These are phyloP conservation scores for Sebastes hubbsi DNA, from an alignment of 2,797 vertebrate genomes.

Conservation along the genomic window DNA sequence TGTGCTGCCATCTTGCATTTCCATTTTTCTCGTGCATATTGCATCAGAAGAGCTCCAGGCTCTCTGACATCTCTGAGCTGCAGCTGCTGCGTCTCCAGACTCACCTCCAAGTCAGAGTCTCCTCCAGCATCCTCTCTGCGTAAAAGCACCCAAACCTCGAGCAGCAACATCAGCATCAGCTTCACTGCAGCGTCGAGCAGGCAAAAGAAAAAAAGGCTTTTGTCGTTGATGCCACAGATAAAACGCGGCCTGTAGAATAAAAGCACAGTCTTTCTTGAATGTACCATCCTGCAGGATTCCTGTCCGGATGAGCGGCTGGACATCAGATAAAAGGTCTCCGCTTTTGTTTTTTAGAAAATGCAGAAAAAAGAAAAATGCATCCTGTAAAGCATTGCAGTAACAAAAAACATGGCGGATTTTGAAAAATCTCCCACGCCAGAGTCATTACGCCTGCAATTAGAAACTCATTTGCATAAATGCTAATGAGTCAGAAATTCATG, in stretches of 20 bases:
- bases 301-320: constrained; percentile 23
- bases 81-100: constrained; percentile 10
- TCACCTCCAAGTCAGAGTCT: constrained; percentile 40
- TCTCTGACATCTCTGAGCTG: background rate
- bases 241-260: constrained; percentile 28
- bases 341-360: constrained; percentile 30
- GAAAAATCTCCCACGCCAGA: constrained; percentile 78
- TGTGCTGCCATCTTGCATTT: constrained; percentile 54
- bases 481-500: constrained; percentile 79
- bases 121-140: constrained; percentile 17
- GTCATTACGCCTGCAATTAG: constrained; percentile 86
- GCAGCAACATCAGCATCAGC: background rate
- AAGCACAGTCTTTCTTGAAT: background rate
- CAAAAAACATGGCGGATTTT: constrained; percentile 76
- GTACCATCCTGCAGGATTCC: constrained; percentile 21
- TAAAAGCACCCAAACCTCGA: background rate
- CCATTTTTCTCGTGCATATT: background rate
- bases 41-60: constrained; percentile 20
- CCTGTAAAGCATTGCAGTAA: constrained; percentile 51
- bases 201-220: background rate
- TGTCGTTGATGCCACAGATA: constrained; percentile 12
- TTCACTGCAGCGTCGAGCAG: background rate
- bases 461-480: constrained; percentile 86
- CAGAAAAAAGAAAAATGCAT: constrained; percentile 28
- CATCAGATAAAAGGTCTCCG: constrained; percentile 13